phyloP scores from a whole-genome alignment of 2,888 invertebrate species.

The Cephus nigrinus region DNA sequence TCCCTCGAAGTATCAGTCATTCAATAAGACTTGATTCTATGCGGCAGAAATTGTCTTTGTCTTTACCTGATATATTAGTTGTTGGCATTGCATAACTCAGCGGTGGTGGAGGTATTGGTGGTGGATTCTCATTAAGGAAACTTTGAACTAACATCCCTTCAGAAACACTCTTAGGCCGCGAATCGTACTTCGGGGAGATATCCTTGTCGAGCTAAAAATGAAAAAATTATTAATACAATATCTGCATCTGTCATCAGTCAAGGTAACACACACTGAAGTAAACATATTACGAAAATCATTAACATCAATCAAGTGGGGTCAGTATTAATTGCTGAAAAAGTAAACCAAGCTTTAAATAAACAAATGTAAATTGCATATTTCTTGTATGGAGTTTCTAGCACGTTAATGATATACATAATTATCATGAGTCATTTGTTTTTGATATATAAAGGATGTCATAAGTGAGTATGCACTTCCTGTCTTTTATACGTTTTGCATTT shows the following conservation, averaged over 20 bases:
- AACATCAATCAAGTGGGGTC: neutral
- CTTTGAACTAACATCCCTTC: conserved; percentile 59
- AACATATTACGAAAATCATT: neutral
- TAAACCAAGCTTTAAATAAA: neutral
- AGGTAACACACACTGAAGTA: neutral
- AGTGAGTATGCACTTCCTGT: neutral
- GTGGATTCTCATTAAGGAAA: conserved; percentile 69
- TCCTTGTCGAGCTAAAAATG: conserved; percentile 57
- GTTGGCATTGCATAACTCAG: conserved; percentile 68
- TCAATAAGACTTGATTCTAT: neutral
- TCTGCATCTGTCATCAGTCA: neutral
- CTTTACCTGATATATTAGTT: conserved; percentile 52
- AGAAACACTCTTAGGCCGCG: conserved; percentile 60
- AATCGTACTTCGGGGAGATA: conserved; percentile 46
- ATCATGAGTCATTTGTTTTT: neutral
- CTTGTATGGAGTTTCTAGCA: neutral
- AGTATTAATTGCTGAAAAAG: neutral
- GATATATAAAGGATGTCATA: neutral
- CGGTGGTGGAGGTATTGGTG: conserved; percentile 76
- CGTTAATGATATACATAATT: neutral
- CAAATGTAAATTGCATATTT: neutral
- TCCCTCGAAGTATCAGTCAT: neutral
- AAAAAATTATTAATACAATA: neutral
- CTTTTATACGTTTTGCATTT: neutral
- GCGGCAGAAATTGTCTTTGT: neutral